These are phyloP conservation scores for Anableps anableps DNA, from an alignment of 2,797 vertebrate species.

Conservation along the genomic window DNA sequence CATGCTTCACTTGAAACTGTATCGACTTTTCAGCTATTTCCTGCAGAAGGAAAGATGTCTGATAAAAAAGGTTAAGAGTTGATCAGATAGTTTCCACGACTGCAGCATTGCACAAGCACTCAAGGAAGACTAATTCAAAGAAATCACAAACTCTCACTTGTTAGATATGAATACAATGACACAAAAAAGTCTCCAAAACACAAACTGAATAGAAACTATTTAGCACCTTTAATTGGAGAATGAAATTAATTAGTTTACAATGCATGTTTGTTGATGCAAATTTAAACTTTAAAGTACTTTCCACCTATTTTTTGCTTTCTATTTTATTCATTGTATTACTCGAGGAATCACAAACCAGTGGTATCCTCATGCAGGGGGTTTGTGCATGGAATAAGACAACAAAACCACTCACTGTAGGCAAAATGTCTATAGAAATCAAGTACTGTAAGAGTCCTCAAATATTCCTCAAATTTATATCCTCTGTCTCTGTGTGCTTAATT, in stretches of 20 bases:
- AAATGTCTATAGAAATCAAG: background rate
- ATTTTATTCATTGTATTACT: background rate
- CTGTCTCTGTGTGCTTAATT: constrained; percentile 13
- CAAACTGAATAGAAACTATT: background rate
- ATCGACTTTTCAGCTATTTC: constrained; percentile 27
- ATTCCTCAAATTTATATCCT: background rate
- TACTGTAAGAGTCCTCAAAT: background rate
- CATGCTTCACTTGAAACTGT: constrained; percentile 5
- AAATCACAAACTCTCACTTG: background rate
- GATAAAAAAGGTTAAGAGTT: constrained; percentile 8
- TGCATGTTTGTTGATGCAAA: background rate
- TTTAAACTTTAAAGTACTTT: background rate
- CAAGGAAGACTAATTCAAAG: constrained; percentile 1
- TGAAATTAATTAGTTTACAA: background rate
- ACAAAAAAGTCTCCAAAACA: background rate
- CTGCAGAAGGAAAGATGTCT: constrained; percentile 1
- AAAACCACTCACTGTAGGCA: constrained; percentile 5
- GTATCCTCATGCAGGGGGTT: background rate
- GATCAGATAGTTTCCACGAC: background rate
- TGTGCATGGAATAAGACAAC: background rate
- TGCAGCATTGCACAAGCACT: background rate
- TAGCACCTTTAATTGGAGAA: background rate
- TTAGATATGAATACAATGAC: background rate
- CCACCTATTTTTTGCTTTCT: background rate
- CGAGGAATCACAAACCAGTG: background rate